These are phyloP conservation scores for Neosalanx taihuensis DNA, from an alignment of 2,797 vertebrate species.

Conservation along the genomic window DNA sequence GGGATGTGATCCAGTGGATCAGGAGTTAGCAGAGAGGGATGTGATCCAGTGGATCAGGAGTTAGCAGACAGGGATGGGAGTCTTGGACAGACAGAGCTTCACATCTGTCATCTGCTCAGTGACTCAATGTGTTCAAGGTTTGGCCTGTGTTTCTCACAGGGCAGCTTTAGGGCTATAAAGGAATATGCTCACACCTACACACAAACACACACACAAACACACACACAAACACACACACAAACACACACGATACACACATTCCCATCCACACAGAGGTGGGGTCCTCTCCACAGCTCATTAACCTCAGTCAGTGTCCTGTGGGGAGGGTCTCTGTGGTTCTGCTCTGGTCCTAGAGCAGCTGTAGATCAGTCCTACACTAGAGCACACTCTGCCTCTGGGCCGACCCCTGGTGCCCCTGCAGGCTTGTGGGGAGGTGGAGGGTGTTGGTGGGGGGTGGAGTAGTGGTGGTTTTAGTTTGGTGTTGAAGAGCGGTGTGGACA, in stretches of 20 bases:
- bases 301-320: constrained; percentile 17
- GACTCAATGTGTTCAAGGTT: not conserved
- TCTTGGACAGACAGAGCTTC: not conserved
- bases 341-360: constrained; percentile 18
- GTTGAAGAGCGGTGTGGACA: constrained; percentile 11
- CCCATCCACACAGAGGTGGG: constrained; percentile 8
- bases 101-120: constrained; percentile 5
- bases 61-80: not conserved
- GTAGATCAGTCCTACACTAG: constrained; percentile 4
- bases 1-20: no score
- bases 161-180: constrained; percentile 18
- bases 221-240: not conserved
- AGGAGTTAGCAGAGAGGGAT: no score
- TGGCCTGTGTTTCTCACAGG: not conserved
- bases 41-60: no score
- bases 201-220: no score
- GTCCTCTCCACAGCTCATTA: constrained; percentile 32
- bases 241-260: constrained; percentile 19
- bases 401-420: constrained; percentile 24
- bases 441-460: no score
- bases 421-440: constrained; percentile 19
- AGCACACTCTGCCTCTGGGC: constrained; percentile 30
- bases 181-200: no score
- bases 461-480: constrained; percentile 18
- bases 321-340: constrained; percentile 18